phyloP scores from a whole-genome alignment of 2,797 vertebrate species.

The Schizopygopsis pylzovi region DNA sequence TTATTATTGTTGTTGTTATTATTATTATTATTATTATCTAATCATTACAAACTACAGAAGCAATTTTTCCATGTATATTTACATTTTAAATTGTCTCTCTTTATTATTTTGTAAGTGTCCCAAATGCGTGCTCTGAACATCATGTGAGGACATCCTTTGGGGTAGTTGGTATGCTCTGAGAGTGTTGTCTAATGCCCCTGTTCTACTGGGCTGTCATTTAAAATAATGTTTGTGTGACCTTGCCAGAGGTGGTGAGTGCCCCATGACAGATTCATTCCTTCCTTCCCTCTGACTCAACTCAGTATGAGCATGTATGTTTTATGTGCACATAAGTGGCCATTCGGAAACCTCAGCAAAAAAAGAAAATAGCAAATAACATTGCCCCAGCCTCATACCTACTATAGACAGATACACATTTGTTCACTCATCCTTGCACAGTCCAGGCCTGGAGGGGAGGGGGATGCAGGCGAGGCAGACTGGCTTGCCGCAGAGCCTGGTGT shows the following conservation, averaged over 20 bases:
- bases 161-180: slow-evolving; percentile 52
- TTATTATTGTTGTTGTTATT: background rate
- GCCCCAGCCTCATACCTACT: slow-evolving; percentile 35
- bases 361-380: slow-evolving; percentile 41
- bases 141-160: slow-evolving; percentile 34
- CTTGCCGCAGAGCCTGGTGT: slow-evolving; percentile 53
- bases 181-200: slow-evolving; percentile 54
- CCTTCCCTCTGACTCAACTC: slow-evolving; percentile 40
- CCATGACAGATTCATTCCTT: slow-evolving; percentile 53
- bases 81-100: background rate
- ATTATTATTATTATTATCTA: background rate
- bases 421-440: slow-evolving; percentile 45
- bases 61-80: background rate
- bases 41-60: background rate
- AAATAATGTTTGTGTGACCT: slow-evolving; percentile 63
- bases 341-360: slow-evolving; percentile 55
- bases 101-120: background rate
- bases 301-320: slow-evolving; percentile 52
- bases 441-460: slow-evolving; percentile 57
- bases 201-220: slow-evolving; percentile 57
- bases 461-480: slow-evolving; percentile 49
- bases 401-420: slow-evolving; percentile 53
- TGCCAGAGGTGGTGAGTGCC: slow-evolving; percentile 59
- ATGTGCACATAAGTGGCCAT: slow-evolving; percentile 46
- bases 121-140: background rate